A percentile compares a stretch with the other conserved stretches of the same genome.
phyloP scores from a whole-genome alignment of 1,140 invertebrate genomes.

The Anastrepha ludens region DNA sequence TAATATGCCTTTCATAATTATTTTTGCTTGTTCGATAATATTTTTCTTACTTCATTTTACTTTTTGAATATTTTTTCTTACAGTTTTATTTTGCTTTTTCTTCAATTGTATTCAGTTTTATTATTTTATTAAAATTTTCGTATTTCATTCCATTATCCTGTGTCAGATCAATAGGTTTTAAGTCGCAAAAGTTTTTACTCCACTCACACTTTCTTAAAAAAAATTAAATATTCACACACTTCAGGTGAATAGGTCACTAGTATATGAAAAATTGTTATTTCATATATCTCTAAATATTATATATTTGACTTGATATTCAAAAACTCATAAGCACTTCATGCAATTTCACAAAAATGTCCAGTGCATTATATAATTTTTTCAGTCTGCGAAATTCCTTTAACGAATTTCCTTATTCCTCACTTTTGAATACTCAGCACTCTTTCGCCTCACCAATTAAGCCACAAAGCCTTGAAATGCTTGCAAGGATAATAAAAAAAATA shows the following conservation, averaged over 20 bases:
- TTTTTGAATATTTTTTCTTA: slow-evolving; percentile 36
- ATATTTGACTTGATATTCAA: neutral
- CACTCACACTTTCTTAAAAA: neutral
- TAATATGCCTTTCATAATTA: neutral
- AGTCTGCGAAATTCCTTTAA: neutral
- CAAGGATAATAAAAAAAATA: slow-evolving; percentile 13
- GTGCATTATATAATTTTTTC: slow-evolving; percentile 22
- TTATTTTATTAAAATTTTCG: neutral
- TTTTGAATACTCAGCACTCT: neutral
- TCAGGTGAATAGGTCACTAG: slow-evolving; percentile 17
- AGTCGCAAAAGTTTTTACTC: neutral
- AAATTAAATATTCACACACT: neutral
- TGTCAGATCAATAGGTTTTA: neutral
- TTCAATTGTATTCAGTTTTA: neutral
- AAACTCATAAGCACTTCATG: neutral
- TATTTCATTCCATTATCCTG: neutral
- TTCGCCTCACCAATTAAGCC: neutral
- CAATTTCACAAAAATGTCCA: neutral
- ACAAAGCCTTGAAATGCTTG: slow-evolving; percentile 29
- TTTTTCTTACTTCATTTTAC: slow-evolving; percentile 11
- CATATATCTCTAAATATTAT: slow-evolving; percentile 3
- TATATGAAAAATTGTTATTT: neutral
- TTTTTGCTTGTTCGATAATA: neutral
- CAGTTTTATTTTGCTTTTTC: neutral
- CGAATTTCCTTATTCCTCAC: neutral